Conservation (phyloP, 1,140 invertebrate genomes). For the Penaeus indicus region DNA sequence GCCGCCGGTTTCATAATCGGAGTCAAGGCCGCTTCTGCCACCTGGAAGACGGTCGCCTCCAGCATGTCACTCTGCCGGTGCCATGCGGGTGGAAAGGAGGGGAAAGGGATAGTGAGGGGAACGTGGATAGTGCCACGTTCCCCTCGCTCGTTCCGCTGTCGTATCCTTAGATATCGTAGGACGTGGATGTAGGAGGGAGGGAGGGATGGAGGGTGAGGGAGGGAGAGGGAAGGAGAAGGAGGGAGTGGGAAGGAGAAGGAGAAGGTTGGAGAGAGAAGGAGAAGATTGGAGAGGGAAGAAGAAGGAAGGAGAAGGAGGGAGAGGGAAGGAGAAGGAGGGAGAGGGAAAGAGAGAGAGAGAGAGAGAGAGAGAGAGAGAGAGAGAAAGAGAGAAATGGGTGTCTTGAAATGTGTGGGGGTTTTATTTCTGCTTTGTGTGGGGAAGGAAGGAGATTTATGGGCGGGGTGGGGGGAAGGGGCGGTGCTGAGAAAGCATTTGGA, state of each 20-base stretch:
- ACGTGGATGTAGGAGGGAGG: neutral
- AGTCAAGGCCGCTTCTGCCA: no score
- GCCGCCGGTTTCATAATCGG: no score
- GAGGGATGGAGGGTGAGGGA: constrained; percentile 1
- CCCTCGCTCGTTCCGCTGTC: neutral
- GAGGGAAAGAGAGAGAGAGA: neutral
- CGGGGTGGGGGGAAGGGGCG: neutral
- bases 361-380: constrained; percentile 3
- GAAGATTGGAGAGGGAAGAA: constrained; percentile 5
- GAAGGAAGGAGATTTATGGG: neutral
- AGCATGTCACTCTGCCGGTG: no score
- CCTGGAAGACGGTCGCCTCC: no score
- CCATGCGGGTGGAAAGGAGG: neutral
- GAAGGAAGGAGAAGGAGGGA: neutral
- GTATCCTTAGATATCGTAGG: neutral
- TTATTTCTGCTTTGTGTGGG: neutral
- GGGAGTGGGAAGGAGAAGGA: neutral
- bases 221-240: neutral
- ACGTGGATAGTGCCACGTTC: neutral
- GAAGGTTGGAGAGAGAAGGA: neutral
- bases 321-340: neutral
- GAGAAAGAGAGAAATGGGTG: constrained; percentile 2
- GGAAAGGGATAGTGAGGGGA: neutral
- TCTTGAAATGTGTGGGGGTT: neutral
- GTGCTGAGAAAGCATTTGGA: neutral